A percentile compares a stretch with the other conserved stretches of the same genome.
These are phyloP conservation scores for Peromyscus nudipes DNA, from an alignment of 2,797 vertebrate genomes.

Conservation along the genomic window DNA sequence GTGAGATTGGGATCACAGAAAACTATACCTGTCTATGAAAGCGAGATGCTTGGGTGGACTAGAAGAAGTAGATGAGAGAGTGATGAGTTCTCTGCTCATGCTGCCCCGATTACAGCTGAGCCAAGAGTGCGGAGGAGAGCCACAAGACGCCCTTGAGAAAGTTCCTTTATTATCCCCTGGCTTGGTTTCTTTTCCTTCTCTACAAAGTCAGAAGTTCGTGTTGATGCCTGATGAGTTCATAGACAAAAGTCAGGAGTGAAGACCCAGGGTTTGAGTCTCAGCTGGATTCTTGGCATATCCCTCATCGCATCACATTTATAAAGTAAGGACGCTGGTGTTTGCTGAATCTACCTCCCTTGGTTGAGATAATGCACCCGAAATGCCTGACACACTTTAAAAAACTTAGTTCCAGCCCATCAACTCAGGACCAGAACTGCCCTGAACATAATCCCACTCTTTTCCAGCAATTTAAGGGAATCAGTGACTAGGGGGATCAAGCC, in stretches of 20 bases:
- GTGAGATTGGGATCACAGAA: neutral
- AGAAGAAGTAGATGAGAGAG: neutral
- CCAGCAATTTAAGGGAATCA: neutral
- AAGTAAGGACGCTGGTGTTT: neutral
- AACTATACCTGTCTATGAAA: neutral
- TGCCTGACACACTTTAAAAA: slow-evolving; percentile 40
- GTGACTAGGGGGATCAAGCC: neutral
- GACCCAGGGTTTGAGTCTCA: slow-evolving; percentile 24
- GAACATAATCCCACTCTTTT: slow-evolving; percentile 25
- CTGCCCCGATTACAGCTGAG: neutral
- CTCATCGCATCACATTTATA: slow-evolving; percentile 5
- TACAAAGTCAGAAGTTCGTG: slow-evolving; percentile 35
- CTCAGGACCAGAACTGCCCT: neutral
- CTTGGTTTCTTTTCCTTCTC: slow-evolving; percentile 39
- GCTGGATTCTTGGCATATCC: neutral
- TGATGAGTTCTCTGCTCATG: neutral
- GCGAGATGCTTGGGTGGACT: neutral
- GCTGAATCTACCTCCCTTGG: neutral
- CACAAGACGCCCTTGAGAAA: neutral
- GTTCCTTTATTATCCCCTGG: neutral
- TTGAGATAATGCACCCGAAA: neutral
- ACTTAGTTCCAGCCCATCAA: neutral
- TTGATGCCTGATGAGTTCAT: neutral
- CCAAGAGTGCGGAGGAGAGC: neutral
- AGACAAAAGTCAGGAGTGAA: slow-evolving; percentile 53